Evolutionary conservation across 2,888 invertebrate genomes (phyloP).

Genomic region (Scaptomyza reducta): DNA sequence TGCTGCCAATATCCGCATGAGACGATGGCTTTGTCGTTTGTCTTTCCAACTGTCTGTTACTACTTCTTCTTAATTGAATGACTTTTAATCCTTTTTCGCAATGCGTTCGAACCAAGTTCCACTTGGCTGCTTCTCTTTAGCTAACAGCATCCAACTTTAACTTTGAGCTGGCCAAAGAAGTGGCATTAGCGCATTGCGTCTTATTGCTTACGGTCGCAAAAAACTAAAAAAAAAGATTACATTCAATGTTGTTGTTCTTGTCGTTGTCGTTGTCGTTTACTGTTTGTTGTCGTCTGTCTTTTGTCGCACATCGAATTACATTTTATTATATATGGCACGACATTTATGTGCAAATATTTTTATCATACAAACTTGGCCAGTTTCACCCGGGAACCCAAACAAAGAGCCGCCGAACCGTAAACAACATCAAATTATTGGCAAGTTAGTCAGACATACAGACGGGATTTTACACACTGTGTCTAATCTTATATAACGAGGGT

Average conservation of each 20-base stretch:
- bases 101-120: slow-evolving; percentile 75
- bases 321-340: slow-evolving; percentile 76
- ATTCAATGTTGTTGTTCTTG: slow-evolving; percentile 25
- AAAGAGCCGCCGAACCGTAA: slow-evolving; percentile 60
- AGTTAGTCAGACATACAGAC: slow-evolving; percentile 8
- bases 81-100: slow-evolving; percentile 81
- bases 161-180: slow-evolving; percentile 41
- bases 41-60: slow-evolving; percentile 20
- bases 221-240: slow-evolving; percentile 3
- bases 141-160: slow-evolving; percentile 9
- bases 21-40: slow-evolving; percentile 45
- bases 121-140: slow-evolving; percentile 49
- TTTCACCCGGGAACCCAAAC: slow-evolving; percentile 40
- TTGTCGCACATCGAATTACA: slow-evolving; percentile 70
- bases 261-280: slow-evolving; percentile 6
- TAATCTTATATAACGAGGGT: background rate
- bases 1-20: slow-evolving; percentile 41
- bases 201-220: slow-evolving; percentile 67
- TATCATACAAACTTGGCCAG: slow-evolving; percentile 72
- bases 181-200: slow-evolving; percentile 71
- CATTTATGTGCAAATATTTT: slow-evolving; percentile 80
- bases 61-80: slow-evolving; percentile 72
- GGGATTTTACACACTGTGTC: slow-evolving; percentile 30
- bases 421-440: slow-evolving; percentile 55
- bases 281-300: slow-evolving; percentile 18